These are phyloP conservation scores for Coregonus suidteri DNA, from an alignment of 2,797 vertebrate species.

Conservation along the genomic window DNA sequence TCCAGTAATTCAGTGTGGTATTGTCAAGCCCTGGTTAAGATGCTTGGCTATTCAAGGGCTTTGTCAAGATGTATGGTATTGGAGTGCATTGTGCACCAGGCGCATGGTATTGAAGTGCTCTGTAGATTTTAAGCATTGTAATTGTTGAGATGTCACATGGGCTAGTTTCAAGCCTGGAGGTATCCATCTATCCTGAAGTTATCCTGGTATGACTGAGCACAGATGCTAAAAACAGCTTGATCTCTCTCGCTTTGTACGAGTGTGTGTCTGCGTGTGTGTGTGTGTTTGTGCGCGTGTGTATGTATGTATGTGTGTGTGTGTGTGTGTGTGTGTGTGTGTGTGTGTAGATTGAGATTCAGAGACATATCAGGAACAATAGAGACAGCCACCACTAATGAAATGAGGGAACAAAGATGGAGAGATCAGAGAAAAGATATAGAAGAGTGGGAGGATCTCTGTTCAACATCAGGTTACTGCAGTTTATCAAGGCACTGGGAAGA, in stretches of 20 bases:
- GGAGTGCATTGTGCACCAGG: conserved; percentile 45
- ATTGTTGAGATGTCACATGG: conserved; percentile 47
- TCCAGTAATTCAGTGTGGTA: not conserved
- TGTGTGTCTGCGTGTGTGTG: not conserved
- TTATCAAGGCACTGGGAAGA: conserved; percentile 50
- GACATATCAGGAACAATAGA: conserved; percentile 29
- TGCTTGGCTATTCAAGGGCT: conserved; percentile 5
- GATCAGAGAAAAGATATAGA: conserved; percentile 40
- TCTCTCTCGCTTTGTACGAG: not conserved
- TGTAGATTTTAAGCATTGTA: conserved; percentile 48
- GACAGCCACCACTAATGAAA: conserved; percentile 54
- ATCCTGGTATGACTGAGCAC: conserved; percentile 23
- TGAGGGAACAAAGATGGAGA: conserved; percentile 17
- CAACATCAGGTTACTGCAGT: conserved; percentile 41
- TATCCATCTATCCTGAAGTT: conserved; percentile 35
- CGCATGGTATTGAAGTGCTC: conserved; percentile 42
- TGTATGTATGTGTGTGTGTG: not conserved
- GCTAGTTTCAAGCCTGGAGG: conserved; percentile 31
- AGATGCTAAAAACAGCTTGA: conserved; percentile 3
- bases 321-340: not conserved
- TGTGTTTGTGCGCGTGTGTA: not conserved
- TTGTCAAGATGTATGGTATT: conserved; percentile 41
- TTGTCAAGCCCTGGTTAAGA: not conserved
- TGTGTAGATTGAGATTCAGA: conserved; percentile 26
- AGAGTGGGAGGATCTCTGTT: conserved; percentile 35